Evolutionary conservation across 2,888 invertebrate genomes (phyloP), one percentile per base, ranked within the genome.

Genomic region (Electrophaes corylata): DNA sequence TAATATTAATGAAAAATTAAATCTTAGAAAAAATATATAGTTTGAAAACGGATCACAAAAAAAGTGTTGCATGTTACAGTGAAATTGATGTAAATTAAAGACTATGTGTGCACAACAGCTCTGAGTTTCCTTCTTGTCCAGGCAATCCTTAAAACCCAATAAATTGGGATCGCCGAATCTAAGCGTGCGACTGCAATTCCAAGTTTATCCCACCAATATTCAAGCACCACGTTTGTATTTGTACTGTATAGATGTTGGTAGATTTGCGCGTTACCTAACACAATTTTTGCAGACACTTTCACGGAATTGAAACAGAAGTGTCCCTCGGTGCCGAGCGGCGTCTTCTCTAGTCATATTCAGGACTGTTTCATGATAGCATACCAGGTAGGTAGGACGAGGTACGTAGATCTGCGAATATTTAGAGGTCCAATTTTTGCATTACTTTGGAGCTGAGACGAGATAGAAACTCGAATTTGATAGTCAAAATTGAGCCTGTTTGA

Each of bases 251-350:
- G 41, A 39, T 47, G 31, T 44, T 39, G 29, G 52, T 35, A 45
- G 49, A 59, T 63, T 64, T 57, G 61, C 46, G 57, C 61, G 67
- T 56, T 55, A 60, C 76, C 77, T 80, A 84, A 86, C 76, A 80
- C 82, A 84, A 83, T 84, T 86, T 83, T 78, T 78, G 73, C 72
- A 78, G 77, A 80, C 81, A 78, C 77, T 81, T 81, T 76, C 79
- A 67, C 78, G 78, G 74, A 87, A 88, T 88, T 88, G 87, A 84
- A 87, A 87, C 85, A 83, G 80, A 86, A 87, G 81, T 78, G 83
- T 80, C 76, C 75, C 78, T 71, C 65, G 61, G 78, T 81, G 77
- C 75, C 72, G 69, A 70, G 68, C 65, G 60, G 60, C 53, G 67
- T 64, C 61, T 64, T 60, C 65, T 68, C 62, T 69, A 67, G 67